Conservation (phyloP, 2,888 invertebrate genomes). For the Drosophila phalerata region DNA sequence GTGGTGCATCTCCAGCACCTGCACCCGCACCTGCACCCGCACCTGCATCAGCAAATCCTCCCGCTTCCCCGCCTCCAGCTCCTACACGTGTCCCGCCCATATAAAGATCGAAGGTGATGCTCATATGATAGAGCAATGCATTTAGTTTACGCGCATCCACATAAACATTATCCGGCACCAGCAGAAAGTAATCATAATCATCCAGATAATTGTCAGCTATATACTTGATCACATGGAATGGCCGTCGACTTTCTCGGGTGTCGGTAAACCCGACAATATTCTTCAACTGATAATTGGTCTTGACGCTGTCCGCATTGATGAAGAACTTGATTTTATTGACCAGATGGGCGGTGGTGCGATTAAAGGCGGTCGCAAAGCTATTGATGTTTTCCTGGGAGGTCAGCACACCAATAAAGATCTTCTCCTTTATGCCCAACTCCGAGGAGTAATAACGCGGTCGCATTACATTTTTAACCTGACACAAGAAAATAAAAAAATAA, state of each 20-base stretch:
- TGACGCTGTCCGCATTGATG: slow-evolving; percentile 87
- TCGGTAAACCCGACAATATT: slow-evolving; percentile 96
- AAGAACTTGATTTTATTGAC: slow-evolving; percentile 94
- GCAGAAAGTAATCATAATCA: slow-evolving; percentile 96
- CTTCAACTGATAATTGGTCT: slow-evolving; percentile 87
- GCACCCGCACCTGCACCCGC: slow-evolving; percentile 3
- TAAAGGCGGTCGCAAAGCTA: slow-evolving; percentile 92
- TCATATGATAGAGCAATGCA: slow-evolving; percentile 91
- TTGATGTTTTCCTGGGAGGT: slow-evolving; percentile 91
- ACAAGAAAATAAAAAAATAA: background rate
- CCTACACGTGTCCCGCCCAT: slow-evolving; percentile 90
- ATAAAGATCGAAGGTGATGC: slow-evolving; percentile 94
- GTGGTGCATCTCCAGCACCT: background rate
- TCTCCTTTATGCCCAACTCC: slow-evolving; percentile 96
- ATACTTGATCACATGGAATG: slow-evolving; percentile 95
- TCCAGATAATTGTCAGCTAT: slow-evolving; percentile 95
- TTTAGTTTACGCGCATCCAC: slow-evolving; percentile 92
- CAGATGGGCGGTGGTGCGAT: slow-evolving; percentile 93
- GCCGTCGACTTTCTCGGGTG: slow-evolving; percentile 90
- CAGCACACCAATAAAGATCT: slow-evolving; percentile 94
- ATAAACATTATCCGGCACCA: slow-evolving; percentile 94
- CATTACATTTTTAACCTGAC: slow-evolving; percentile 88
- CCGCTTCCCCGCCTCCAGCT: background rate
- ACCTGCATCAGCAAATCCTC: background rate
- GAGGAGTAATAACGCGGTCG: slow-evolving; percentile 97